phyloP scores from a whole-genome alignment of 2,888 invertebrate genomes.

The Fragum whitleyi region DNA sequence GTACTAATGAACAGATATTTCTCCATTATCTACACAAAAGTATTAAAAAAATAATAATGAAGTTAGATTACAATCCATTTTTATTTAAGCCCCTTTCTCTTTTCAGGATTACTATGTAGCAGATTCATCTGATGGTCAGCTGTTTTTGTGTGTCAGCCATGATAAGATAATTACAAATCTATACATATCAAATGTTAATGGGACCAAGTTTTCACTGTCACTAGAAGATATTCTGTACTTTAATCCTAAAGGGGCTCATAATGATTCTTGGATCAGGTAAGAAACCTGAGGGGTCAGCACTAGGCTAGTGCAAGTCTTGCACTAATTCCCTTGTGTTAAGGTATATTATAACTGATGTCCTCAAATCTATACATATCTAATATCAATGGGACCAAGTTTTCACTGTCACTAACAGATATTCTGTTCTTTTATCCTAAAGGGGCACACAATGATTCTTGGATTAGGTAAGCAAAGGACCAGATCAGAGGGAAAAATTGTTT shows the following conservation, averaged over 20 bases:
- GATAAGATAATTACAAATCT: constrained; percentile 91
- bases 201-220: constrained; percentile 91
- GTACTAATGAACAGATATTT: too few relatives aligned
- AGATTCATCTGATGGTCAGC: constrained; percentile 91
- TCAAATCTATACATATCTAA: constrained; percentile 91
- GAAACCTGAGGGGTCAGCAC: too few relatives aligned
- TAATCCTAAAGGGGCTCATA: constrained; percentile 87
- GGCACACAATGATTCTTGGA: constrained; percentile 90
- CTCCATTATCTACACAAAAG: too few relatives aligned
- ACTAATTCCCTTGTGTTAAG: too few relatives aligned
- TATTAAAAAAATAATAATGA: too few relatives aligned
- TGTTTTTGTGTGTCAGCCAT: constrained; percentile 93
- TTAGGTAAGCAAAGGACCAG: constrained; percentile 92
- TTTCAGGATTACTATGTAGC: constrained; percentile 91
- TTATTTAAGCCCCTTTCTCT: too few relatives aligned
- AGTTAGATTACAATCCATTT: too few relatives aligned
- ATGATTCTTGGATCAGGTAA: constrained; percentile 93
- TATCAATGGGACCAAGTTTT: constrained; percentile 90
- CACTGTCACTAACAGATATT: constrained; percentile 92
- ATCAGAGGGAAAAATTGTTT: too few relatives aligned
- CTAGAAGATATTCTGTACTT: constrained; percentile 93
- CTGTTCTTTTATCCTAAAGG: constrained; percentile 90
- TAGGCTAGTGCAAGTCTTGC: too few relatives aligned
- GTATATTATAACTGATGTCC: too few relatives aligned
- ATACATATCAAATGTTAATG: constrained; percentile 91